A percentile compares a stretch with the other conserved stretches of the same genome.
Evolutionary conservation across 2,888 invertebrate species (phyloP).

Genomic region (Cistogaster globosa): DNA sequence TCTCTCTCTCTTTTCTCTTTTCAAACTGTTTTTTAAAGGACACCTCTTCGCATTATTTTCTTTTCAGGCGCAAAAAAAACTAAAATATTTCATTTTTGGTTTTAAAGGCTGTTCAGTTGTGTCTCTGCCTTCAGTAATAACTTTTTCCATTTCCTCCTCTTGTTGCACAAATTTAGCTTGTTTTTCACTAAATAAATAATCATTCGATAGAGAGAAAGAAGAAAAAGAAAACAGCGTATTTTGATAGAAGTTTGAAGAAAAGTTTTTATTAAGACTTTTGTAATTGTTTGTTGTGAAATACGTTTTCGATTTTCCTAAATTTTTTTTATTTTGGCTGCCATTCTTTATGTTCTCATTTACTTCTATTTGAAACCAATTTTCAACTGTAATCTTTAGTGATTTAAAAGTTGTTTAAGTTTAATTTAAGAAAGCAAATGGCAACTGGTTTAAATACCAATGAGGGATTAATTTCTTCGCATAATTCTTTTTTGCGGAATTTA

Average conservation of each 20-base stretch:
- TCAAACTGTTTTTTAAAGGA: too few species aligned
- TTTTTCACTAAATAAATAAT: slow-evolving; percentile 26
- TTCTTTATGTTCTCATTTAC: slow-evolving; percentile 8
- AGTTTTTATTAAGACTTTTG: slow-evolving; percentile 61
- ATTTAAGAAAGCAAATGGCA: slow-evolving; percentile 27
- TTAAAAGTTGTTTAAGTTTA: slow-evolving; percentile 57
- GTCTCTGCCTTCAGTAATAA: background rate
- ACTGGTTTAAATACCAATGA: slow-evolving; percentile 56
- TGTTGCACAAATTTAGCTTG: slow-evolving; percentile 8
- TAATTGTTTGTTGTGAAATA: slow-evolving; percentile 55
- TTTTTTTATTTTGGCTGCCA: background rate
- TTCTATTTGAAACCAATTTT: slow-evolving; percentile 50
- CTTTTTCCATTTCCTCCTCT: slow-evolving; percentile 10
- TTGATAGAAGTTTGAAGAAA: slow-evolving; percentile 27
- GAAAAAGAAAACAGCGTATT: slow-evolving; percentile 29
- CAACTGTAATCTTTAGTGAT: slow-evolving; percentile 49
- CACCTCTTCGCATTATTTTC: too few species aligned
- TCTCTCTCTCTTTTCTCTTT: too few species aligned
- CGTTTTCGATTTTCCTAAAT: slow-evolving; percentile 25
- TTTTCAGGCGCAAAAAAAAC: too few species aligned
- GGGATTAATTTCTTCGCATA: slow-evolving; percentile 42
- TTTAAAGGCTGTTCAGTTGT: background rate
- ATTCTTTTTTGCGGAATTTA: background rate
- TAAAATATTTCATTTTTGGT: too few species aligned
- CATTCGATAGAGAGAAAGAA: slow-evolving; percentile 45